A percentile compares a stretch with the other conserved stretches of the same genome.
These are phyloP conservation scores for Leptopilina myrica DNA, from an alignment of 2,888 invertebrate species.

Conservation along the genomic window DNA sequence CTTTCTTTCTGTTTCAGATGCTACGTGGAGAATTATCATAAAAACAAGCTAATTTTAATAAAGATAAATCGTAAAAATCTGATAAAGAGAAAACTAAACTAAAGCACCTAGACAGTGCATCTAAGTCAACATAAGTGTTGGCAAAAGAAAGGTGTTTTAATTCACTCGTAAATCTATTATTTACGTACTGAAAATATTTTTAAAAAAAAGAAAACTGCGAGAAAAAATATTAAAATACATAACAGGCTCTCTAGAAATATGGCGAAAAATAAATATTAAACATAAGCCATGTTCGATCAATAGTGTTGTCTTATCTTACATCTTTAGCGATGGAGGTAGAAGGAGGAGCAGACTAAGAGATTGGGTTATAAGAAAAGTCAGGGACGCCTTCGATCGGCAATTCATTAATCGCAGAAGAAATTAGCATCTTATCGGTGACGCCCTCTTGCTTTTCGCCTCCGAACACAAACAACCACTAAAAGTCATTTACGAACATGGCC, in stretches of 20 bases:
- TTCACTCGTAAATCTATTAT: no score
- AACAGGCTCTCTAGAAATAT: not conserved
- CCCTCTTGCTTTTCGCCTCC: not conserved
- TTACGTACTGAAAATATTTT: no score
- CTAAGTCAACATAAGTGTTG: no score
- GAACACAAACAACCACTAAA: not conserved
- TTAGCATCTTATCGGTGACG: slow-evolving; percentile 24
- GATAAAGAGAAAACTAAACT: no score
- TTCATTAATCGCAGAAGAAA: slow-evolving; percentile 29
- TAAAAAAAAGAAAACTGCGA: not conserved
- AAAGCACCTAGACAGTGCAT: no score
- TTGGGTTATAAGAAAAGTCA: slow-evolving; percentile 17
- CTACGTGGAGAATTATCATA: no score
- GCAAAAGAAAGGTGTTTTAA: no score
- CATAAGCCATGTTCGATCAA: not conserved
- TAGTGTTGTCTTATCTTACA: not conserved
- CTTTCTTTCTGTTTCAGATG: no score
- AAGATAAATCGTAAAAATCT: no score
- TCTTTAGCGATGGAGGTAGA: not conserved
- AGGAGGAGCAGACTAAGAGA: slow-evolving; percentile 14
- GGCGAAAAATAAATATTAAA: not conserved
- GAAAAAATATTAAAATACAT: not conserved
- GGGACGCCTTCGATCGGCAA: slow-evolving; percentile 9
- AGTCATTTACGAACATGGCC: no score
- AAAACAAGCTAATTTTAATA: no score